Base-by-base conservation (phyloP, 2,888 invertebrate species). In the Celastrina argiolus region DNA sequence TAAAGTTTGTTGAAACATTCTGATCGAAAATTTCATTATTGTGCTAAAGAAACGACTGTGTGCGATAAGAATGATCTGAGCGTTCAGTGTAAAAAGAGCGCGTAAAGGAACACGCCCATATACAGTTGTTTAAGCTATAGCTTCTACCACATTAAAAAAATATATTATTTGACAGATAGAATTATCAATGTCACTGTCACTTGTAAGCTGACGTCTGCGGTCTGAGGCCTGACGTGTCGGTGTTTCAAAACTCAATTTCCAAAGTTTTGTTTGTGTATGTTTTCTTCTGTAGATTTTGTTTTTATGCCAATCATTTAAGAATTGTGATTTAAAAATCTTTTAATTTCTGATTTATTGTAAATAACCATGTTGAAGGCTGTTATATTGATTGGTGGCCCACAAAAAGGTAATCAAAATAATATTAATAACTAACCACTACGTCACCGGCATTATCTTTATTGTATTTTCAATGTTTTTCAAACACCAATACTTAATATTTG, bases 321-420 rank as follows among this genome's bases (percentile, higher is more conserved):
- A 51, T 51, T 51, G 22, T 51, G 6, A 51, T 51, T 12, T 26
- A 14, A 22, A 36, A 45, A 10, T 45, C 5, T 8, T 3, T 51
- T 51, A 1, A 51, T 26, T 26, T 22, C 6, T 10, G 4, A 8
- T 22, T 10, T 16, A 58, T 58, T 22, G 65, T 16, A 34, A 31
- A 42, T 61, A 56, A 75, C 67, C 69, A 95, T 96, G 94, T 83
- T 96, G 70, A 96, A 96, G 88, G 97, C 97, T 65, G 95, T 98
- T 14, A 97, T 98, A 82, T 91, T 98, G 72, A 96, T 98, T 73
- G 98, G 98, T 26, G 98, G 98, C 5, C 97, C 98, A 0, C 96
- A 97, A 83, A 98, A 98, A 94, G 98, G 98, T 97, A 89, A 75
- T 69, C 65, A 68, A n/a, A 58, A 56, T 66, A 22, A n/a, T 67